Base-by-base conservation (phyloP, 1,140 invertebrate genomes). In the Vanessa tameamea region DNA sequence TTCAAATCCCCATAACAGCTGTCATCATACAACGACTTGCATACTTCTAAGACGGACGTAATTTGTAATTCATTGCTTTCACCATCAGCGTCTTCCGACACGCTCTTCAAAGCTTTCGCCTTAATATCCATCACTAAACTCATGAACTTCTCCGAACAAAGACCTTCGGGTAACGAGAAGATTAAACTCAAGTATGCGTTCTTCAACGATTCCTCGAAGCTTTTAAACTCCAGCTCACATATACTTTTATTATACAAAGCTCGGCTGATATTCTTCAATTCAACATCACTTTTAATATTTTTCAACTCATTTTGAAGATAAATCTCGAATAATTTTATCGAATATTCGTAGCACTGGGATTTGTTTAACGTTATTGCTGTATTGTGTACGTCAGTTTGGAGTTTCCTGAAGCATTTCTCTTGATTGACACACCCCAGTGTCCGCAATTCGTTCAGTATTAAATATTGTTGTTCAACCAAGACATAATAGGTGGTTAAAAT, bases 241-340 rank as follows among this genome's bases (percentile, higher is more conserved):
- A 92, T 92, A 65, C 87, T 83, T 37, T 88, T 90, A 53, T 92
- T 92, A 23, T 91, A 92, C 8, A 91, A 75, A 0, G 85, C 91
- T 63, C 89, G 59, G n/a, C 84, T 82, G 8, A 91, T 79, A 71
- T 90, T 91, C 37, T 81, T 87, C 3, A 80, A 48, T 12, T 89
- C 85, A 0, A 20, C 23, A 14, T 80, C 79, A 31, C 51, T 75
- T 48, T 82, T 84, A 3, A 82, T 77, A 63, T 77, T 65, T 11
- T n/a, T 70, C 4, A 92, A 72, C 64, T 91, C 88, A 63, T 80
- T 80, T 72, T 78, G 78, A 5, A 92, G 66, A 37, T 90, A 92
- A 50, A 89, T 63, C 20, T 90, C 76, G 43, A 92, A 92, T 3
- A 90, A 48, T 72, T 85, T 84, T 5, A 90, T 86, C 0, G 89